These are phyloP conservation scores for Deilephila porcellus DNA, from an alignment of 2,888 invertebrate species.

Conservation along the genomic window DNA sequence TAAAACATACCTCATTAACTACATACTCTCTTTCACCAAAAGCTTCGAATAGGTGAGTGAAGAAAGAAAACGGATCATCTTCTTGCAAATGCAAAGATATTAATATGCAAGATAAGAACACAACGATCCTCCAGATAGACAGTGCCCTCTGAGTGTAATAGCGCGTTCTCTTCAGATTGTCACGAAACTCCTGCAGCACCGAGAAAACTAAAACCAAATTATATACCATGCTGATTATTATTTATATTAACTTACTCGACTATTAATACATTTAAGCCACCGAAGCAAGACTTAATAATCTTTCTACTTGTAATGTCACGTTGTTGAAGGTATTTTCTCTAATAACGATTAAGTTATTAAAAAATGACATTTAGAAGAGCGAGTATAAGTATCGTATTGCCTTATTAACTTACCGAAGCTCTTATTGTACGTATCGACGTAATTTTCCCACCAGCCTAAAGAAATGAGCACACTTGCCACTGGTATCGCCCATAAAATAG, in stretches of 20 bases:
- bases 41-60: conserved; percentile 72
- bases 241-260: no score
- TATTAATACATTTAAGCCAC: no score
- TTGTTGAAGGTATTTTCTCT: no score
- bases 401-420: conserved; percentile 35
- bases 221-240: no score
- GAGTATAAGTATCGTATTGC: neutral
- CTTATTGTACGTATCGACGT: conserved; percentile 76
- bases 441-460: conserved; percentile 94
- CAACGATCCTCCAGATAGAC: conserved; percentile 90
- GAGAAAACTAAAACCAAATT: conserved; percentile 56
- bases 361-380: no score
- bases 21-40: conserved; percentile 82
- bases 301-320: no score
- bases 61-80: conserved; percentile 76
- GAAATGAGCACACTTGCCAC: conserved; percentile 88
- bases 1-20: conserved; percentile 77
- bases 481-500: conserved; percentile 86
- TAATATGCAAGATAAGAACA: conserved; percentile 88
- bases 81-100: conserved; percentile 80
- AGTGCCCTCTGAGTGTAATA: conserved; percentile 90
- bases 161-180: conserved; percentile 86
- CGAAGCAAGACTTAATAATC: no score
- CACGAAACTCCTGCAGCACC: conserved; percentile 74
- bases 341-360: no score